Conservation (phyloP, 1,140 invertebrate genomes). For the Pseudobourletiella spinata region DNA sequence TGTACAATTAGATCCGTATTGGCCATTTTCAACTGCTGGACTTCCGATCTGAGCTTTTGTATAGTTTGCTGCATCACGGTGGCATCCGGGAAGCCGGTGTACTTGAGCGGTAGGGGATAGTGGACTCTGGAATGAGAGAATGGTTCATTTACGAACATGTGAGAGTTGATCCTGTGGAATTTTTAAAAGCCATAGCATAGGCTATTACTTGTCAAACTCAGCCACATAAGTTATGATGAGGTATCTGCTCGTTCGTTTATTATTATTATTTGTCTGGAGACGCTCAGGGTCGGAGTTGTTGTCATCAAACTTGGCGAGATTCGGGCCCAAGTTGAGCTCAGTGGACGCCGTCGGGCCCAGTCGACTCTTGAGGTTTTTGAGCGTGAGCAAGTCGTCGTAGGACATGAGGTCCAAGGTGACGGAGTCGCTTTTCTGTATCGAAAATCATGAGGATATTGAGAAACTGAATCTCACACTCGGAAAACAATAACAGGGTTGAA, state of each 20-base stretch:
- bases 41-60: slow-evolving; percentile 43
- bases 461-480: neutral
- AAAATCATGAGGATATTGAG: neutral
- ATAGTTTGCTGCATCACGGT: slow-evolving; percentile 45
- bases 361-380: slow-evolving; percentile 36
- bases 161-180: too few species aligned
- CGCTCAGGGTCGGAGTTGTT: too few species aligned
- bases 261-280: neutral
- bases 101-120: slow-evolving; percentile 47
- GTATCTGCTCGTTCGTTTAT: slow-evolving; percentile 35
- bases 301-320: neutral
- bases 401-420: slow-evolving; percentile 43
- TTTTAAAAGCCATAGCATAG: too few species aligned
- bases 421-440: slow-evolving; percentile 41
- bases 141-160: too few species aligned
- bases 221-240: slow-evolving; percentile 44
- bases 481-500: neutral
- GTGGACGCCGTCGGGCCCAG: neutral
- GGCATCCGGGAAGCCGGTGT: slow-evolving; percentile 46
- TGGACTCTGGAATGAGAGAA: slow-evolving; percentile 41
- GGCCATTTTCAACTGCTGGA: slow-evolving; percentile 25
- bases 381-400: slow-evolving; percentile 41
- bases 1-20: slow-evolving; percentile 1
- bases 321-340: neutral
- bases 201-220: slow-evolving; percentile 43